Base-by-base conservation (phyloP, 2,113 vertebrate genomes). In the Bufo bufo region DNA sequence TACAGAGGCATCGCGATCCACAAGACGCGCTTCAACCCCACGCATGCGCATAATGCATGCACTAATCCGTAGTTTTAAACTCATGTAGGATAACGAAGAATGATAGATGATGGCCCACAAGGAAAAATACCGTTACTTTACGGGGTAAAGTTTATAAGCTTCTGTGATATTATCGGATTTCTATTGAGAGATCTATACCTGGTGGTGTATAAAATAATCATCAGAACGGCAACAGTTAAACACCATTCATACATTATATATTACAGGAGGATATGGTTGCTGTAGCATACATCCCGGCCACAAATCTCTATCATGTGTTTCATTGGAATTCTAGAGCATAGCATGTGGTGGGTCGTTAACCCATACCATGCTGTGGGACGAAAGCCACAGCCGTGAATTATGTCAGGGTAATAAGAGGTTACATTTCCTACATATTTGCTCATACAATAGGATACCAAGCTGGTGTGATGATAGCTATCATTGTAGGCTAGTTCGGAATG, bases 221-320 rank as follows among this genome's bases (percentile, higher is more conserved):
- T 72, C 4, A 50, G 74, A n/a, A 20, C 23, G 10, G 54, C 33
- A 81, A 61, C 10, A 43, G 80, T 82, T 82, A 65, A 52, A 83
- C 17, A 52, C 50, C 6, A 86, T 86, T 23, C 16, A 81, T 16
- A 10, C 33, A 77, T 78, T 47, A 65, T 54, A 65, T 86, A 47
- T 66, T 77, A 50, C 16, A 79, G 59, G 47, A 61, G 85, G 85
- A 54, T 75, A 87, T 87, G 47, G 19, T 52, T 54, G 61, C 69
- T 77, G 85, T 66, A 77, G 47, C 66, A n/a, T 69, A 79, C 49
- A 80, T 87, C 75, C 63, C 19, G 20, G 77, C 77, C 77, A 80
- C 85, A 87, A 80, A 79, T 87, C 77, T 87, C 50, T 85, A 75
- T 86, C 85, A 80, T 80, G 77, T 87, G 85, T 87, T 80, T 52